A percentile compares a stretch with the other conserved stretches of the same genome.
phyloP scores from a whole-genome alignment of 2,888 invertebrate species.

The Linyphia triangularis region DNA sequence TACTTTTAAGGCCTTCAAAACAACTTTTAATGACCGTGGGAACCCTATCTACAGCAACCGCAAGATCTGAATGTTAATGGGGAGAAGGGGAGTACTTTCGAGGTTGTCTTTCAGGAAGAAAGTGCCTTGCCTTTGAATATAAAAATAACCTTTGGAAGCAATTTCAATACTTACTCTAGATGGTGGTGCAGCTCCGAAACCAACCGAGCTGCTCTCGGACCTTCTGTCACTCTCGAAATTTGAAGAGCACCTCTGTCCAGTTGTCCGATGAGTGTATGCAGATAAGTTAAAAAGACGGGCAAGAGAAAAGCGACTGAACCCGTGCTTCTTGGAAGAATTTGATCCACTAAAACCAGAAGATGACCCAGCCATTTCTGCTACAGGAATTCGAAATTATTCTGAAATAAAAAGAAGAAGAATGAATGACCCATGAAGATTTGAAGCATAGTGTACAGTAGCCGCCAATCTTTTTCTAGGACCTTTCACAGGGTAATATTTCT shows the following conservation, averaged over 20 bases:
- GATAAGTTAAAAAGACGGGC: slow-evolving; percentile 76
- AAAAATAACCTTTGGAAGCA: no score
- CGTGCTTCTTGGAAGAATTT: slow-evolving; percentile 71
- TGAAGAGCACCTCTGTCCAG: slow-evolving; percentile 58
- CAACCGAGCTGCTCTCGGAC: slow-evolving; percentile 70
- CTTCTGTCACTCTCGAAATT: slow-evolving; percentile 62
- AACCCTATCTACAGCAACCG: no score
- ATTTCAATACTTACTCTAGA: slow-evolving; percentile 34
- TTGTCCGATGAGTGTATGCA: slow-evolving; percentile 73
- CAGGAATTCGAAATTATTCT: background rate
- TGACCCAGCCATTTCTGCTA: slow-evolving; percentile 68
- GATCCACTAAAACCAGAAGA: slow-evolving; percentile 62
- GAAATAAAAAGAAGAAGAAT: background rate
- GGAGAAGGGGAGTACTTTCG: no score
- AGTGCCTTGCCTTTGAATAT: no score
- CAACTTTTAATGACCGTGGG: no score
- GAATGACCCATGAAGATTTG: no score
- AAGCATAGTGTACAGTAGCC: no score
- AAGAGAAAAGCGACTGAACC: slow-evolving; percentile 74
- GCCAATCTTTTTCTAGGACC: no score
- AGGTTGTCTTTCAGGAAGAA: no score
- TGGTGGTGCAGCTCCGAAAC: slow-evolving; percentile 53
- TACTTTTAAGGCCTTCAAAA: no score
- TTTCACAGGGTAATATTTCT: no score
- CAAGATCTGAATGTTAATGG: no score